These are phyloP conservation scores for Petrocephalus zakoni DNA, from an alignment of 2,113 vertebrate genomes.

Conservation along the genomic window DNA sequence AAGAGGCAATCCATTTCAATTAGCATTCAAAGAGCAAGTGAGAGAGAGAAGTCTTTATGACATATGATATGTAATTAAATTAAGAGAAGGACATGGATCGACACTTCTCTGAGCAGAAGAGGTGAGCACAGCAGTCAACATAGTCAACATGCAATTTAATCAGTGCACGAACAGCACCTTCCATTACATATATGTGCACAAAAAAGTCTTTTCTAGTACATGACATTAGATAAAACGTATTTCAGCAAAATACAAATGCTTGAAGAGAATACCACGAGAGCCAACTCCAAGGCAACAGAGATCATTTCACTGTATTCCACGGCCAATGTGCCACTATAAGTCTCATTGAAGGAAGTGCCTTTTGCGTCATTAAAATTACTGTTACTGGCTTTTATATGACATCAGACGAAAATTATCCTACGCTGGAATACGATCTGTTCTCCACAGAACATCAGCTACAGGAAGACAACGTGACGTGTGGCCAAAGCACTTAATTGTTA, in stretches of 20 bases:
- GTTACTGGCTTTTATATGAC: constrained; percentile 47
- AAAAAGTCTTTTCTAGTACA: not conserved
- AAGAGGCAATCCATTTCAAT: not conserved
- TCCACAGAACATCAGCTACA: not conserved
- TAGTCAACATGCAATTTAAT: not conserved
- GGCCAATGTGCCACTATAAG: constrained; percentile 1
- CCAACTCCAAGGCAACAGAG: not conserved
- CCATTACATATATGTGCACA: not conserved
- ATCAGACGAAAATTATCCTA: constrained; percentile 48
- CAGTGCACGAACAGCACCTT: not conserved
- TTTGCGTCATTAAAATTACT: constrained; percentile 34
- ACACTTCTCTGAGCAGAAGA: not conserved
- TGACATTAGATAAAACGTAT: not conserved
- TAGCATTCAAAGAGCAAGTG: not conserved
- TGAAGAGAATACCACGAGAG: not conserved
- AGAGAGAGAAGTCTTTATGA: not conserved
- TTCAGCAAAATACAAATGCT: not conserved
- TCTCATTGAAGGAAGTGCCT: constrained; percentile 16
- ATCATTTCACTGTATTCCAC: constrained; percentile 40
- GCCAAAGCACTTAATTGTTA: not conserved
- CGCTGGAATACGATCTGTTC: constrained; percentile 37
- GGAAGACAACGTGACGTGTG: not conserved
- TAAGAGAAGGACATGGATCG: not conserved
- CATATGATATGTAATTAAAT: not conserved
- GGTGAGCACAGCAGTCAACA: not conserved